Conservation (phyloP, 2,888 invertebrate species). For the Heteropelma amictum region DNA sequence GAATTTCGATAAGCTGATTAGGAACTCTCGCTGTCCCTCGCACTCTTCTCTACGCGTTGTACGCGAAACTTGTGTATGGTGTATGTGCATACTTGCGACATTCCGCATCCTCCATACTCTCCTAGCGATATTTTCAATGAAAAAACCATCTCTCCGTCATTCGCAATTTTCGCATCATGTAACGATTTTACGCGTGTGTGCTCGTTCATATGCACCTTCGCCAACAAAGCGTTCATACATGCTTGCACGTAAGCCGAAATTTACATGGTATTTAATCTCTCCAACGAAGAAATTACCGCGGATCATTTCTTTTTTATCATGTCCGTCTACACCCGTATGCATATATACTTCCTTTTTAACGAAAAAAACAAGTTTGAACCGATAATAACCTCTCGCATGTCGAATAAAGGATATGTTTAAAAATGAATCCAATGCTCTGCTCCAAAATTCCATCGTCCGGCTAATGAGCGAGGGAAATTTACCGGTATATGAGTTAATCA, state of each 20-base stretch:
- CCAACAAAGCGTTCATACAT: not conserved
- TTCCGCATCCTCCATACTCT: slow-evolving; percentile 20
- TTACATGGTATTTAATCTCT: slow-evolving; percentile 6
- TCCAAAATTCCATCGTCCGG: no score
- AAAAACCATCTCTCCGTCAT: not conserved
- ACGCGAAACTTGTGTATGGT: slow-evolving; percentile 5
- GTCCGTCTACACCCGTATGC: no score
- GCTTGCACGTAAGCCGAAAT: slow-evolving; percentile 10
- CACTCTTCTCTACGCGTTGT: slow-evolving; percentile 3
- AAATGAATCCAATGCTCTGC: not conserved
- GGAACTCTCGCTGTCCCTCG: slow-evolving; percentile 37
- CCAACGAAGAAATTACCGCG: not conserved
- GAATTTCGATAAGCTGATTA: slow-evolving; percentile 60
- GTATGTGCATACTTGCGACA: not conserved
- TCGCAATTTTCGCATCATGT: slow-evolving; percentile 20
- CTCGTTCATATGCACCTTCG: not conserved
- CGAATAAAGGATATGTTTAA: not conserved
- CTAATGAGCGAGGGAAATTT: no score
- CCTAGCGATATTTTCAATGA: slow-evolving; percentile 14
- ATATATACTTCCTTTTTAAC: not conserved
- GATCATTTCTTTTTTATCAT: not conserved
- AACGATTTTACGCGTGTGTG: slow-evolving; percentile 25
- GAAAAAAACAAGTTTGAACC: not conserved
- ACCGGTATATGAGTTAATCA: no score
- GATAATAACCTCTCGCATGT: not conserved